phyloP scores from a whole-genome alignment of 2,113 vertebrate species.

The Nothocercus julius region DNA sequence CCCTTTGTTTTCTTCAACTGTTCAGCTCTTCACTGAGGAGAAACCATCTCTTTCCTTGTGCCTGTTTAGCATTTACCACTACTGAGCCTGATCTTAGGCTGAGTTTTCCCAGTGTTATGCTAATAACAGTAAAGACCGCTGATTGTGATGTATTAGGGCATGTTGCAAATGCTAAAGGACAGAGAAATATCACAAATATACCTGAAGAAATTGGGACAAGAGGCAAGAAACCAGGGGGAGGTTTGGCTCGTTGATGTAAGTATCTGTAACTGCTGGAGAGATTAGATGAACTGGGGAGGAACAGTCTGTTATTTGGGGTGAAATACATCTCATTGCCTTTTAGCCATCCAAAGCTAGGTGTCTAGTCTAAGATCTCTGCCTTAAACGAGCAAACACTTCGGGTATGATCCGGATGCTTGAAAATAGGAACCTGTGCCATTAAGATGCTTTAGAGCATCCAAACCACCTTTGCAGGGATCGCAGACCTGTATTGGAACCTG shows the following conservation, averaged over 20 bases:
- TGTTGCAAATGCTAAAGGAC: background rate
- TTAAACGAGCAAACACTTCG: background rate
- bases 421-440: background rate
- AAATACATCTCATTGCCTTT: background rate
- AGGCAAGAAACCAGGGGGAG: background rate
- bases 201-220: background rate
- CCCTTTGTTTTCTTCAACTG: background rate
- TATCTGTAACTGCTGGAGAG: background rate
- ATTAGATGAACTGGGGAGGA: background rate
- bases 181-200: background rate
- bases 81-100: background rate
- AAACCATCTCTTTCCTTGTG: background rate
- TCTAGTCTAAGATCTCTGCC: background rate
- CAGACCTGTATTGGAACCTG: background rate
- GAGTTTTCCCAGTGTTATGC: background rate
- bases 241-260: background rate
- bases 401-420: background rate
- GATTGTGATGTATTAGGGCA: background rate
- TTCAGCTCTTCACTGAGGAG: background rate
- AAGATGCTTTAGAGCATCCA: background rate
- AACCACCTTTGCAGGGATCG: background rate
- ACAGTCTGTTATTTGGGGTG: background rate
- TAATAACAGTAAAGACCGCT: background rate
- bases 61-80: background rate
- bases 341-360: background rate